These are phyloP conservation scores for Polymixis flavicincta DNA, from an alignment of 2,888 invertebrate genomes.

Conservation along the genomic window DNA sequence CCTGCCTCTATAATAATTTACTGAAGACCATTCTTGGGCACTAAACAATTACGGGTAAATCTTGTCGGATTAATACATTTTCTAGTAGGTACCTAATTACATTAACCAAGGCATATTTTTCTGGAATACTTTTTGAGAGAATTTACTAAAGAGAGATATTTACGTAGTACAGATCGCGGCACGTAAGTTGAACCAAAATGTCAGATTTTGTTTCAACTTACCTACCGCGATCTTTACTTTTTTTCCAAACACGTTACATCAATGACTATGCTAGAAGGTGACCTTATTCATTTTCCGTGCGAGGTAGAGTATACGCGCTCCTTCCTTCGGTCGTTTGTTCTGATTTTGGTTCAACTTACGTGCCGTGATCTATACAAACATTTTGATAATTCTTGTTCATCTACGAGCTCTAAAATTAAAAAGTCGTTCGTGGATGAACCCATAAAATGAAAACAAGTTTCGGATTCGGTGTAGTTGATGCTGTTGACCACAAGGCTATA, in stretches of 20 bases:
- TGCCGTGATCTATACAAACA: not conserved
- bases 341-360: no score
- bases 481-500: not conserved
- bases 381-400: not conserved
- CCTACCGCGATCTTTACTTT: no score
- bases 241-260: no score
- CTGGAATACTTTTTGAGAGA: not conserved
- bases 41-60: not conserved
- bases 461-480: not conserved
- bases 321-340: no score
- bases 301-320: no score
- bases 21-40: not conserved
- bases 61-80: not conserved
- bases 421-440: not conserved
- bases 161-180: no score
- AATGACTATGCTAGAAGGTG: no score
- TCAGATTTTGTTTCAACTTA: no score
- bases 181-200: no score
- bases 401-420: not conserved
- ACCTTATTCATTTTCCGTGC: no score
- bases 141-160: not conserved
- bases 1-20: constrained; percentile 1
- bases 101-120: not conserved
- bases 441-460: not conserved
- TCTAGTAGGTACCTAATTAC: not conserved